Conservation (phyloP, 2,113 vertebrate genomes). For the Myrmecobius fasciatus region DNA sequence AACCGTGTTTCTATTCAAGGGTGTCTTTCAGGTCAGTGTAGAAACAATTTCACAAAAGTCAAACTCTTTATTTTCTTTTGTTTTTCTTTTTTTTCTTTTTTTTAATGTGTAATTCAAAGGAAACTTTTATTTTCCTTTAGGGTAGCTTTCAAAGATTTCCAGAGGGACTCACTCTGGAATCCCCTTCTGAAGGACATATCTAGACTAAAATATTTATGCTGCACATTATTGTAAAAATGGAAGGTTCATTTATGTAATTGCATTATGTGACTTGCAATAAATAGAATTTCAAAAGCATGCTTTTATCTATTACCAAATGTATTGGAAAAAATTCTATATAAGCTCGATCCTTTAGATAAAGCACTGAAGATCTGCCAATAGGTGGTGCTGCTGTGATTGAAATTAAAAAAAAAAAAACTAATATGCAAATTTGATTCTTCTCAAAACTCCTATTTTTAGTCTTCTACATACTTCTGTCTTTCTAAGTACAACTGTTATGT, state of each 20-base stretch:
- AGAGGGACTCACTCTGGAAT: slow-evolving; percentile 1
- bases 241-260: background rate
- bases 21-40: background rate
- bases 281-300: background rate
- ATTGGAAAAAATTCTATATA: background rate
- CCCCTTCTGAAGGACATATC: background rate
- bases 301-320: background rate
- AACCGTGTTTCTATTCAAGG: background rate
- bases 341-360: slow-evolving; percentile 14
- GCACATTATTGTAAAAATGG: background rate
- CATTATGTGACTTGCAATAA: background rate
- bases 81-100: too few species aligned
- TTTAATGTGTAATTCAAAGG: background rate
- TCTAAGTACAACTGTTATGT: slow-evolving; percentile 48
- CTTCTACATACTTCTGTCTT: slow-evolving; percentile 29
- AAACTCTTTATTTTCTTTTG: background rate
- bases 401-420: slow-evolving; percentile 50
- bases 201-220: background rate
- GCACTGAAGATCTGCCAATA: slow-evolving; percentile 59
- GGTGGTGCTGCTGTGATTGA: slow-evolving; percentile 73
- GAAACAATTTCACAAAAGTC: background rate
- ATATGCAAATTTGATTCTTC: slow-evolving; percentile 51
- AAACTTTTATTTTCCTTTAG: background rate
- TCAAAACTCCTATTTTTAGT: slow-evolving; percentile 45
- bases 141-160: background rate